Base-by-base conservation (phyloP, 2,888 invertebrate genomes). In the Gymnocheta viridis region DNA sequence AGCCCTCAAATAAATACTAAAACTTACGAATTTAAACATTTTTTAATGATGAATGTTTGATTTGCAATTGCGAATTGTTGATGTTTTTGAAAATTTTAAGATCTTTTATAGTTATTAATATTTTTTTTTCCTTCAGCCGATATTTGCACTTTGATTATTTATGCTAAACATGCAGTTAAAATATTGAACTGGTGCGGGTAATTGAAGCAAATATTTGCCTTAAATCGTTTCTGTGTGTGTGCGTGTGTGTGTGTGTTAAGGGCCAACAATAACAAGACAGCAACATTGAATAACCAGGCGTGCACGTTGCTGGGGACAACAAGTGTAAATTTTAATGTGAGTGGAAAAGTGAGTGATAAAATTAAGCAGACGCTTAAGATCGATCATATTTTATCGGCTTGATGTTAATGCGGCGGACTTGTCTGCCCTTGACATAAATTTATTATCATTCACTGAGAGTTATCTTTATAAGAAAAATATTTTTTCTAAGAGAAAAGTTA, bases 1-100 rank as follows among this genome's bases (percentile, higher is more conserved):
- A 7, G 12, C 7, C 54, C 19, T 27, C 6, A 14, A 62, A n/a
- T 5, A 19, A 10, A 24, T 41, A 44, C 41, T 41, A 0, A 29
- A 56, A 89, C 89, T 89, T 88, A 90, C 90, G 87, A 87, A 86
- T 86, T 90, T 90, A 87, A 88, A 88, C 90, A 90, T 90, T 72
- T 87, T 89, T 87, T 44, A 44, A 35, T 56, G 27, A 29, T 73
- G 44, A 32, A 38, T 24, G 22, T 49, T 67, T 35, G 27, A 24
- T 29, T 56, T 10, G 64, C 76, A 70, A 76, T 82, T 49, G 14
- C 2, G 35, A 58, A 70, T 77, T 80, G 66, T 49, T 80, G 17
- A 17, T 29, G 1, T 35, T 35, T 22, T 19, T n/a, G 7, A 27
- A 27, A 27, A 27, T 27, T 6, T 54, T 54, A 2, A 47, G 19